Evolutionary conservation across 2,888 invertebrate species (phyloP).

Genomic region (Pseudanteris insignis): DNA sequence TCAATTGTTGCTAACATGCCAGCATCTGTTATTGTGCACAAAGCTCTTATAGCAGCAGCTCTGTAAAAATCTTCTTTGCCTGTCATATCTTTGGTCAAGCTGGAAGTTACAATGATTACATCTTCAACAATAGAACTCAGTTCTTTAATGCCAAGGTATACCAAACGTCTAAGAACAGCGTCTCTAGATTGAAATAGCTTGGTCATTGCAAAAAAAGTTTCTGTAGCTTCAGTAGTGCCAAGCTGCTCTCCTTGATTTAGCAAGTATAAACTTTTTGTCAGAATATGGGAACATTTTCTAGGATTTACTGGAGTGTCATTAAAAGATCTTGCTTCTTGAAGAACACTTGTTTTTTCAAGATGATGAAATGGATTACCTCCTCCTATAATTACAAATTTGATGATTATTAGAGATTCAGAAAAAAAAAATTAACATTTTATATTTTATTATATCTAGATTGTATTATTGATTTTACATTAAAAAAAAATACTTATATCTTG

Average conservation of each 20-base stretch:
- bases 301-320: slow-evolving; percentile 98
- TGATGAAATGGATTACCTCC: slow-evolving; percentile 89
- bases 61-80: slow-evolving; percentile 87
- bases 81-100: slow-evolving; percentile 98
- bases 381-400: slow-evolving; percentile 68
- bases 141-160: slow-evolving; percentile 96
- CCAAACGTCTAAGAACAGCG: slow-evolving; percentile 91
- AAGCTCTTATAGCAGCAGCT: slow-evolving; percentile 94
- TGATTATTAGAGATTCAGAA: too few species aligned
- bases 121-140: slow-evolving; percentile 94
- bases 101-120: slow-evolving; percentile 98
- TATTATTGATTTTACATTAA: too few species aligned
- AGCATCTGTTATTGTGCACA: slow-evolving; percentile 96
- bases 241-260: slow-evolving; percentile 95
- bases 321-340: slow-evolving; percentile 97
- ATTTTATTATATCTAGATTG: neutral
- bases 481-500: neutral
- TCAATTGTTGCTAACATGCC: slow-evolving; percentile 97
- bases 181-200: slow-evolving; percentile 98
- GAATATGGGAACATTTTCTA: slow-evolving; percentile 93
- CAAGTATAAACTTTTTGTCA: slow-evolving; percentile 95
- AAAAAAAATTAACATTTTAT: neutral
- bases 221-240: slow-evolving; percentile 95
- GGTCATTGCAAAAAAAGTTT: slow-evolving; percentile 99
- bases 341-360: slow-evolving; percentile 93